Base-by-base conservation (phyloP, 2,888 invertebrate genomes). In the Lepas anatifera region DNA sequence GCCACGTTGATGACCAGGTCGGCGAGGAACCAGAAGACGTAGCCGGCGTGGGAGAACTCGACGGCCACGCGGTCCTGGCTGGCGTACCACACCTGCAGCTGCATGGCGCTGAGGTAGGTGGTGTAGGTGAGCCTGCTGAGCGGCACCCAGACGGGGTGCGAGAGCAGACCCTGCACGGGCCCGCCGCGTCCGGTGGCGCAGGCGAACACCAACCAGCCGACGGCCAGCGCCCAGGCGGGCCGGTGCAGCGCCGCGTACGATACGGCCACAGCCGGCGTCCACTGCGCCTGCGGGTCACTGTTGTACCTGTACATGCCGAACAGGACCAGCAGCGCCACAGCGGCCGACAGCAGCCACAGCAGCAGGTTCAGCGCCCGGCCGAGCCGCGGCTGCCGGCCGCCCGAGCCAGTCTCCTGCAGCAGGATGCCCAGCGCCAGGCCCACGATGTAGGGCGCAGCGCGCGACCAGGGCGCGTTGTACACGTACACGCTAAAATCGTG, bases 231-330 rank as follows among this genome's bases (percentile, higher is more conserved):
- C 71, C 71, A 71, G n/a, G 67, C 71, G 25, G 63, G 50, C 22
- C 71, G 66, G 46, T 71, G 71, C n/a, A 67, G 50, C 13, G 67
- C 71, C 22, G 69, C 69, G 66, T 71, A 71, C 52, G 50, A 13
- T n/a, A 71, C 37, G 18, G 39, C 41, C 29, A 66, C 50, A n/a
- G 67, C 58, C 37, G 67, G 37, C 39, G 67, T 50, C 25, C 35
- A 37, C 13, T 29, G 16, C 8, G 35, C 8, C 27, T 46, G 18
- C 25, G 18, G 37, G 18, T 39, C 18, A 3, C 39, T 43, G 70
- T 70, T 70, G 67, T 67, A 70, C n/a, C 41, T 8, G 25, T 25
- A 39, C 46, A 67, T 43, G 27, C 70, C 70, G 52, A 70, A 48
- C 35, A 70, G 18, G n/a, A 70, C 70, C 50, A 27, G 11, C 48